phyloP scores from a whole-genome alignment of 2,113 vertebrate species.

The Psammodynastes pulverulentus region DNA sequence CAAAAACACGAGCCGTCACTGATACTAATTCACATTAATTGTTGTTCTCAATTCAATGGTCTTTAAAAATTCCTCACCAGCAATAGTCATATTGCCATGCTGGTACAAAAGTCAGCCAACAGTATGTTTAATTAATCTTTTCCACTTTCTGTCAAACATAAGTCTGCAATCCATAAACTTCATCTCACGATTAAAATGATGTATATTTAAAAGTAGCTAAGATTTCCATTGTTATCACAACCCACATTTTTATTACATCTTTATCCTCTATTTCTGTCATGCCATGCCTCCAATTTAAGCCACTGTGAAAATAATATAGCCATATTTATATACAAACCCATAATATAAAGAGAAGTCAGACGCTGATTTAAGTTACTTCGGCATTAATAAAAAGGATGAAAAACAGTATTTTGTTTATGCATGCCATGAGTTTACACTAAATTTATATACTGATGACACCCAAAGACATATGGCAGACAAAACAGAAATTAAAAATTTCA shows the following conservation, averaged over 20 bases:
- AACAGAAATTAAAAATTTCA: not conserved
- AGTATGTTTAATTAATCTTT: not conserved
- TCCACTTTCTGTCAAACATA: not conserved
- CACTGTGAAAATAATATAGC: slow-evolving; percentile 24
- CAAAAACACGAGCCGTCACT: not conserved
- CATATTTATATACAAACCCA: not conserved
- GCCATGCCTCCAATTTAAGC: slow-evolving; percentile 32
- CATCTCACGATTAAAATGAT: not conserved
- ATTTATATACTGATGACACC: slow-evolving; percentile 10
- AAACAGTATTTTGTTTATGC: slow-evolving; percentile 31
- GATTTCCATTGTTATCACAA: not conserved
- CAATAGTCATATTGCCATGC: not conserved
- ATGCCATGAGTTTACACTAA: slow-evolving; percentile 28
- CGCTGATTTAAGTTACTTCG: slow-evolving; percentile 17
- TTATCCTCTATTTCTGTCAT: not conserved
- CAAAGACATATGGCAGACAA: not conserved
- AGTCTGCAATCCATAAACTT: not conserved
- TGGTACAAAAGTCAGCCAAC: not conserved
- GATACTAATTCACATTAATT: not conserved
- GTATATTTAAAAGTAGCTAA: not conserved
- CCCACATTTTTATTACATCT: not conserved
- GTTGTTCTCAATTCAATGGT: not conserved
- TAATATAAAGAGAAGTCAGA: not conserved
- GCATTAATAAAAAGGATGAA: slow-evolving; percentile 11
- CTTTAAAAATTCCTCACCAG: not conserved